Conservation (phyloP, 2,113 vertebrate genomes). For the Hipposideros armiger region DNA sequence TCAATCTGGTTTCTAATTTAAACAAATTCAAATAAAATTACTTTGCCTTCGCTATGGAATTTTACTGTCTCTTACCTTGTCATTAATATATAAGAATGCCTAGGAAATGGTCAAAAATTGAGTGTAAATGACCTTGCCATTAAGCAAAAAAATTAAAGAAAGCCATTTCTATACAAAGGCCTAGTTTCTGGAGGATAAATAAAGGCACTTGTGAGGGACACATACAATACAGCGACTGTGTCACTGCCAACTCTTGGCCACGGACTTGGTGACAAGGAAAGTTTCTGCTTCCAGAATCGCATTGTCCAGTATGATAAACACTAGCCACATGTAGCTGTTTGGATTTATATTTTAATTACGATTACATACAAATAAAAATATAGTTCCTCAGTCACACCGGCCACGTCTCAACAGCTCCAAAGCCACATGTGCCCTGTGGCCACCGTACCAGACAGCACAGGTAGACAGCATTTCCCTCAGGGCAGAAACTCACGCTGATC, state of each 20-base stretch:
- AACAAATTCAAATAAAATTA: background rate
- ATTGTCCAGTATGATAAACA: too few relatives aligned
- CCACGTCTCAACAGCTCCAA: too few relatives aligned
- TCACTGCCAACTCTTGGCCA: background rate
- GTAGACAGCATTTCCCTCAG: too few relatives aligned
- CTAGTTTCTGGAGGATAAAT: background rate
- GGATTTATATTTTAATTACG: background rate
- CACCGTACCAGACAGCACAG: too few relatives aligned
- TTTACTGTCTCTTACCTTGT: background rate
- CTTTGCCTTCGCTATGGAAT: background rate
- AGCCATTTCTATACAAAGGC: background rate
- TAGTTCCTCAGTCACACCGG: too few relatives aligned
- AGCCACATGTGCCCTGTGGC: too few relatives aligned
- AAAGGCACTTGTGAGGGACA: background rate
- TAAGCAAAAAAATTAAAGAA: background rate
- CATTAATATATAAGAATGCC: background rate
- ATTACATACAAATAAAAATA: too few relatives aligned
- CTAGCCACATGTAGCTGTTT: rapidly evolving
- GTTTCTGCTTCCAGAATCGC: background rate
- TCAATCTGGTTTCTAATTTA: background rate
- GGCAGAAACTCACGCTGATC: too few relatives aligned
- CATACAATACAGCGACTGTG: rapidly evolving
- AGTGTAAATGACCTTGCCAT: background rate
- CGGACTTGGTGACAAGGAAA: too few relatives aligned
- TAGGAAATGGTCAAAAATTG: background rate